A percentile compares a stretch with the other conserved stretches of the same genome.
Evolutionary conservation across 2,113 vertebrate species (phyloP).

Genomic region (Dissostichus mawsoni): DNA sequence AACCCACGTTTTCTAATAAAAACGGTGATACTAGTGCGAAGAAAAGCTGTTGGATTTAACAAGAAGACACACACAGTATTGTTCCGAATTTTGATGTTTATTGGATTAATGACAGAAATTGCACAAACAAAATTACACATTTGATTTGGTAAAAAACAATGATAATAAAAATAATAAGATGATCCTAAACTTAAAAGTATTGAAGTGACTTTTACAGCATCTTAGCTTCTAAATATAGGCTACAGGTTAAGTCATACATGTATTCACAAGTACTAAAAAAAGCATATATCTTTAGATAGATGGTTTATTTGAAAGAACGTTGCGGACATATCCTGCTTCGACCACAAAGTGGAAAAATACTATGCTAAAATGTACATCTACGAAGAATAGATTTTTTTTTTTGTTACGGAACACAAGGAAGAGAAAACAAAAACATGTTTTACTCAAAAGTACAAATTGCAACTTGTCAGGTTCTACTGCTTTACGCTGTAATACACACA

Average conservation of each 20-base stretch:
- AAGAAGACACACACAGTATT: not conserved
- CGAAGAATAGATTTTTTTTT: too few relatives aligned
- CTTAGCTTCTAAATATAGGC: not conserved
- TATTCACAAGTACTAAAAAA: not conserved
- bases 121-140: not conserved
- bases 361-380: too few relatives aligned
- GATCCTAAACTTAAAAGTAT: not conserved
- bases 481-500: constrained; percentile 57
- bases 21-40: too few relatives aligned
- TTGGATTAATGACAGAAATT: not conserved
- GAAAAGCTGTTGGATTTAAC: too few relatives aligned
- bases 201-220: not conserved
- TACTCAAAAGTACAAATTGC: not conserved
- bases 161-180: not conserved
- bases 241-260: not conserved
- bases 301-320: too few relatives aligned
- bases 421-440: too few relatives aligned
- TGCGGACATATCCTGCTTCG: too few relatives aligned
- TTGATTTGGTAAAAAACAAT: not conserved
- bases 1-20: too few relatives aligned
- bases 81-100: not conserved
- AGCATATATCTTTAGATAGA: too few relatives aligned
- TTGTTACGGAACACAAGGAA: too few relatives aligned
- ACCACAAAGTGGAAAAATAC: too few relatives aligned
- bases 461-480: constrained; percentile 16